A percentile compares a stretch with the other conserved stretches of the same genome.
phyloP scores from a whole-genome alignment of 2,797 vertebrate species.

The Gallinago nigripennis region DNA sequence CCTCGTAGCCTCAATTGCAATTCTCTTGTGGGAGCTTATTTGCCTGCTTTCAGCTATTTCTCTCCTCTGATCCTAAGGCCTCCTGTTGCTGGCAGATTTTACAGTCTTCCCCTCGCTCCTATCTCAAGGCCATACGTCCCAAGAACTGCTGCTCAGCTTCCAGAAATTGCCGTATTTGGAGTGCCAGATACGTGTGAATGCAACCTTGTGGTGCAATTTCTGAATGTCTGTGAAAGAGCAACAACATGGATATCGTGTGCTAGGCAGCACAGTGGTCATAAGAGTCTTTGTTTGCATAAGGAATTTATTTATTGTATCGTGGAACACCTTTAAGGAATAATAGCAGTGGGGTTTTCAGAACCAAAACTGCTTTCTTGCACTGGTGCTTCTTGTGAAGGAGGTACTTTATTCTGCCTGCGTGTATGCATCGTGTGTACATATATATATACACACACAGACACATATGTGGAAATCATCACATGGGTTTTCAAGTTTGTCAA shows the following conservation, averaged over 20 bases:
- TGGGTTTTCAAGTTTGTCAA: background rate
- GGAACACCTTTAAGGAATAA: background rate
- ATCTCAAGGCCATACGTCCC: rapidly evolving
- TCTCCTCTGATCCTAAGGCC: background rate
- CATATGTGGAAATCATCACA: background rate
- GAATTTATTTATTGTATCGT: background rate
- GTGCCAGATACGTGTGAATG: background rate
- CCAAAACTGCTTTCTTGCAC: background rate
- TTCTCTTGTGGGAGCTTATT: background rate
- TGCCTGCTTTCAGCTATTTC: background rate
- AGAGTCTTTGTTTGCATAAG: too few species aligned
- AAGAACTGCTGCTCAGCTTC: background rate
- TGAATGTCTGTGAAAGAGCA: background rate
- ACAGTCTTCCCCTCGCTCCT: background rate
- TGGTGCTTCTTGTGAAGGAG: background rate
- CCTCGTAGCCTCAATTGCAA: background rate
- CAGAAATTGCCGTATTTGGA: background rate
- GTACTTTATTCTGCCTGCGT: background rate
- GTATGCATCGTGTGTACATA: background rate
- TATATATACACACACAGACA: rapidly evolving
- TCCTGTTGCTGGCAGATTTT: background rate
- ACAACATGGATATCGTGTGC: rapidly evolving
- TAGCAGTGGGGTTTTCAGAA: background rate
- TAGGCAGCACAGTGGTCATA: background rate
- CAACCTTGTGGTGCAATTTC: rapidly evolving